phyloP scores from a whole-genome alignment of 2,888 invertebrate genomes.

The Drosophila diplacantha region DNA sequence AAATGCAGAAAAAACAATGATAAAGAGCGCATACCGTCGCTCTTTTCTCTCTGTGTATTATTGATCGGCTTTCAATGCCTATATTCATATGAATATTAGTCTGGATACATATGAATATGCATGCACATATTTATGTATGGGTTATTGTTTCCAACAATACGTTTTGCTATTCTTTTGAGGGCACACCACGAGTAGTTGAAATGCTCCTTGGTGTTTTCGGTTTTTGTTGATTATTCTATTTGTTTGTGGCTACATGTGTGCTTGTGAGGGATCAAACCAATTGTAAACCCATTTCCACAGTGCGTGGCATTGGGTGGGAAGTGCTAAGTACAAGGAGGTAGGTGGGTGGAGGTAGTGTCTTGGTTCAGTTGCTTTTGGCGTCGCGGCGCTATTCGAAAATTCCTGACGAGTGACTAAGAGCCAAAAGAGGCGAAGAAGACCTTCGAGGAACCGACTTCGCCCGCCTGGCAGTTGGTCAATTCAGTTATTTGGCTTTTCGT shows the following conservation, averaged over 20 bases:
- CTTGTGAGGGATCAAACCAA: constrained; percentile 46
- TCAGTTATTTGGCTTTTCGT: constrained; percentile 5
- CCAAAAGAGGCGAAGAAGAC: constrained; percentile 14
- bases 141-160: constrained; percentile 17
- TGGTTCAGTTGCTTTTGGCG: constrained; percentile 43
- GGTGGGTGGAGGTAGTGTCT: constrained; percentile 7
- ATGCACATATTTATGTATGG: neutral
- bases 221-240: constrained; percentile 32
- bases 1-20: constrained; percentile 1
- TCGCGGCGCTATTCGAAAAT: constrained; percentile 60
- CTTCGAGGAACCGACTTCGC: constrained; percentile 27
- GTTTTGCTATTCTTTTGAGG: constrained; percentile 25
- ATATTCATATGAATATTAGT: neutral
- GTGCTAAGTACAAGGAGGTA: neutral
- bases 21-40: constrained; percentile 1
- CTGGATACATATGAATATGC: neutral
- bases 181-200: constrained; percentile 59
- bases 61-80: constrained; percentile 11
- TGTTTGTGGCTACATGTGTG: constrained; percentile 12
- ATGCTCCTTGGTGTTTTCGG: constrained; percentile 43
- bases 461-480: constrained; percentile 13
- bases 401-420: constrained; percentile 57
- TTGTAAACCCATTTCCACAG: constrained; percentile 60
- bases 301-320: constrained; percentile 25
- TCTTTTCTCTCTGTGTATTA: constrained; percentile 1